Base-by-base conservation (phyloP, 2,113 vertebrate species). In the Grallaria varia region DNA sequence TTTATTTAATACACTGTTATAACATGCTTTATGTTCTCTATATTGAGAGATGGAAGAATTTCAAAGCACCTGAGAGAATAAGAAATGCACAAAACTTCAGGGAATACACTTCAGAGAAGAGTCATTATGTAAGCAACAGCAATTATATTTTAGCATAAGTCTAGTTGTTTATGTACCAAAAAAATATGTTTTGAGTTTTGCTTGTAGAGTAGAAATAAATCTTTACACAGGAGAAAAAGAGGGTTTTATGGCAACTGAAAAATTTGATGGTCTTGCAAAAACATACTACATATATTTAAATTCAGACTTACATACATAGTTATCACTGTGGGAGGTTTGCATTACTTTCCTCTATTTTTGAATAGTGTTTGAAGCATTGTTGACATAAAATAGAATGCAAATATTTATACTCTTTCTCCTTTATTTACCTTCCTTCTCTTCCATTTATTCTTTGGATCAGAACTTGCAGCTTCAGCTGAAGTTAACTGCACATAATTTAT, bases 51-150 rank as follows among this genome's bases (percentile, higher is more conserved):
- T 6, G 5, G 81, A 95, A 92, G 28, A 71, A 80, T 42, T 10
- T 88, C 69, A 45, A 86, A 92, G 53, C 58, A 96, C 90, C 92
- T 80, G 62, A 87, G 66, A 95, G 37, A 73, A 39, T 23, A 78
- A 69, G 25, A 93, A 87, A 83, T 53, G 22, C 31, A 76, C 20
- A 80, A 89, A 74, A 30, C 81, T 85, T 39, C 67, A 76, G 81
- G 71, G 86, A 93, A 74, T 45, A 81, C 8, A 69, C 37, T 63
- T 82, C 79, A 93, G 78, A 91, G 78, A 87, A 73, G 7, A 89
- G 71, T 33, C 40, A 76, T 92, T 89, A 91, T 53, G 12, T 64
- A 82, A 95, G 73, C 13, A 93, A 59, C 30, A 71, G 37, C 47
- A 91, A 93, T 84, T 93, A 72, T 78, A 85, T 69, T 93, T 94